phyloP scores from a whole-genome alignment of 2,113 vertebrate genomes.

The Coregonus clupeaformis region DNA sequence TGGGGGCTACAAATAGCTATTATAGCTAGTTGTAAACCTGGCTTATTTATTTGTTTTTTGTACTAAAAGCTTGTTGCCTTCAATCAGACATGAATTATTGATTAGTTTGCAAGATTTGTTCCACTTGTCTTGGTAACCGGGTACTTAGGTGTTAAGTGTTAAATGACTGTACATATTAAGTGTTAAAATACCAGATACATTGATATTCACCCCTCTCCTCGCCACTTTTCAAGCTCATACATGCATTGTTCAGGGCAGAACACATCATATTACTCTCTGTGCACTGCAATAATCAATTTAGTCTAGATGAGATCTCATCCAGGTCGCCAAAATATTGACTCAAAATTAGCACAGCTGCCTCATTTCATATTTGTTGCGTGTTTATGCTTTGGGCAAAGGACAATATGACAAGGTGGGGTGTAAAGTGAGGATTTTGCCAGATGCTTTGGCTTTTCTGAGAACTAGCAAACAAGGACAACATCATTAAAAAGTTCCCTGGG shows the following conservation, averaged over 20 bases:
- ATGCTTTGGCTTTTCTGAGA: not conserved
- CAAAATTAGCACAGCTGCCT: not conserved
- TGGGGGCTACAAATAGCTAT: constrained; percentile 30
- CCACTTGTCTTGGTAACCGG: not conserved
- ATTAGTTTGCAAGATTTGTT: not conserved
- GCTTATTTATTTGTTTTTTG: constrained; percentile 14
- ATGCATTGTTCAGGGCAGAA: not conserved
- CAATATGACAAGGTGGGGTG: not conserved
- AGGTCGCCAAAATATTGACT: not conserved
- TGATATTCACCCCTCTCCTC: not conserved
- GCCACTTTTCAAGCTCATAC: not conserved
- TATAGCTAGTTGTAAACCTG: constrained; percentile 4
- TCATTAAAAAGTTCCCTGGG: not conserved
- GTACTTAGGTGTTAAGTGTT: not conserved
- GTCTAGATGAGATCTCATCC: not conserved
- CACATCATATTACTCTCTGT: not conserved
- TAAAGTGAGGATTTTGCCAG: not conserved
- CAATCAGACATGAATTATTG: not conserved
- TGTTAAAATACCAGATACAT: not conserved
- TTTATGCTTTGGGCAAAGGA: constrained; percentile 2
- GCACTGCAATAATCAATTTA: not conserved
- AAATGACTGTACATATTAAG: too few relatives aligned
- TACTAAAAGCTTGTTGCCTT: not conserved
- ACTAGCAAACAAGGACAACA: not conserved
- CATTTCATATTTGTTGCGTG: not conserved